phyloP scores from a whole-genome alignment of 2,113 vertebrate species.

The Sylvia atricapilla region DNA sequence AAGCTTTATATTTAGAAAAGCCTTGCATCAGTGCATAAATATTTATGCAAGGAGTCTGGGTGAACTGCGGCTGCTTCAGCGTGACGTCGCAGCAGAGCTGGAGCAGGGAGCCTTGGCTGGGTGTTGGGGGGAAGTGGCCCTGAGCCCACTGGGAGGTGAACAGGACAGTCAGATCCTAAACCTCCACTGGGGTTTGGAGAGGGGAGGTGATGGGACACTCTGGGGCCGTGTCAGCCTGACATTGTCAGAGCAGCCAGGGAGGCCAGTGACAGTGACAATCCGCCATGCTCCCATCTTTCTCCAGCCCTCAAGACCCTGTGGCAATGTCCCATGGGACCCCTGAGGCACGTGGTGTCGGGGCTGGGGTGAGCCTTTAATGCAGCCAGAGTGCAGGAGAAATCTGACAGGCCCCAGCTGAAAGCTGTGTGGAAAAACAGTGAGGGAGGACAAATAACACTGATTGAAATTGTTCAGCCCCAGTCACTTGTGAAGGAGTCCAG shows the following conservation, averaged over 20 bases:
- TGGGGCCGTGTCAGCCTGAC: not conserved
- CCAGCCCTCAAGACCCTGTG: not conserved
- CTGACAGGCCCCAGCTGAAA: not conserved
- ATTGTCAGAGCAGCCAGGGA: not conserved
- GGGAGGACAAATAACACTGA: not conserved
- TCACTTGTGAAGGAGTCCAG: not conserved
- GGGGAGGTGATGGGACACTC: not conserved
- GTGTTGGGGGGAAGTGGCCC: fast-evolving
- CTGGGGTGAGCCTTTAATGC: not conserved
- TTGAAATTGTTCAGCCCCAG: not conserved
- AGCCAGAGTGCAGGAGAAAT: not conserved
- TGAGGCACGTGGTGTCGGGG: not conserved
- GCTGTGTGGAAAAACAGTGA: not conserved
- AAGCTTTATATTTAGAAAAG: slow-evolving; percentile 63
- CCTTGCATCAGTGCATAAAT: slow-evolving; percentile 28
- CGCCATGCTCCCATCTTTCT: fast-evolving
- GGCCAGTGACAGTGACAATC: not conserved
- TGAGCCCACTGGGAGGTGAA: not conserved
- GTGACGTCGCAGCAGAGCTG: fast-evolving
- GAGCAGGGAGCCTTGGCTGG: not conserved
- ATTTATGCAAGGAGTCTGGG: slow-evolving; percentile 15
- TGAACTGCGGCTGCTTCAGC: not conserved
- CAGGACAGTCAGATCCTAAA: not conserved
- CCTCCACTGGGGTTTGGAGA: not conserved
- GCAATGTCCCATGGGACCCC: not conserved